These are phyloP conservation scores for Tigriopus japonicus DNA, from an alignment of 1,140 invertebrate genomes.

Conservation along the genomic window DNA sequence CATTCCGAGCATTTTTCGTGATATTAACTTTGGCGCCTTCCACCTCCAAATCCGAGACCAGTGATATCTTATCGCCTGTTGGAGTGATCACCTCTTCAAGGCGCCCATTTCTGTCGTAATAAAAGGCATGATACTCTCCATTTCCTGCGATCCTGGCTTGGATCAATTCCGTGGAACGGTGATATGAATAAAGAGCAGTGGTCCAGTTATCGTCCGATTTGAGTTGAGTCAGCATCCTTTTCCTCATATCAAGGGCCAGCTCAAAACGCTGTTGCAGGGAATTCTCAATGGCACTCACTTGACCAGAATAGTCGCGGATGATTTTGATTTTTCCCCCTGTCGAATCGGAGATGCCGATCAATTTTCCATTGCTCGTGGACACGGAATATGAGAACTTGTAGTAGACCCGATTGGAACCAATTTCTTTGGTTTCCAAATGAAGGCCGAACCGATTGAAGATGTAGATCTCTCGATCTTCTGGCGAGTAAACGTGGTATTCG, in stretches of 20 bases:
- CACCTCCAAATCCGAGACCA: conserved; percentile 65
- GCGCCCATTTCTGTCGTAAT: conserved; percentile 84
- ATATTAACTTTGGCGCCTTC: conserved; percentile 72
- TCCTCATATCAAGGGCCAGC: conserved; percentile 44
- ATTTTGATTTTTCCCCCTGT: conserved; percentile 82
- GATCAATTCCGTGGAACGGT: conserved; percentile 64
- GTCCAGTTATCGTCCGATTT: conserved; percentile 18
- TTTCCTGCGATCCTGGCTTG: conserved; percentile 72
- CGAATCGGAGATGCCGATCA: conserved; percentile 74
- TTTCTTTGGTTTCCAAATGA: conserved; percentile 75
- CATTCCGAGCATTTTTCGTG: conserved; percentile 55
- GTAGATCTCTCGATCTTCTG: conserved; percentile 85
- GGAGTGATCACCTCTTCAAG: conserved; percentile 73
- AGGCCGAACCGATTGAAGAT: conserved; percentile 90
- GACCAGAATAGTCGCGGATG: conserved; percentile 48
- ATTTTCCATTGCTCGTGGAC: conserved; percentile 82
- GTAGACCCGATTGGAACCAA: conserved; percentile 70
- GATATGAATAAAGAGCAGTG: conserved; percentile 65
- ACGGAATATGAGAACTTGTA: conserved; percentile 89
- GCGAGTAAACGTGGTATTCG: conserved; percentile 84
- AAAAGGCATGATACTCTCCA: conserved; percentile 77
- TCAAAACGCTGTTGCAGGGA: conserved; percentile 80
- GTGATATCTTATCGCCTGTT: conserved; percentile 63
- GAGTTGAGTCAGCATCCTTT: conserved; percentile 34
- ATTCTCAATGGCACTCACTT: conserved; percentile 78